A percentile compares a stretch with the other conserved stretches of the same genome.
These are phyloP conservation scores for Zhuqinia jingwanae DNA, from an alignment of 2,888 invertebrate species.

Conservation along the genomic window DNA sequence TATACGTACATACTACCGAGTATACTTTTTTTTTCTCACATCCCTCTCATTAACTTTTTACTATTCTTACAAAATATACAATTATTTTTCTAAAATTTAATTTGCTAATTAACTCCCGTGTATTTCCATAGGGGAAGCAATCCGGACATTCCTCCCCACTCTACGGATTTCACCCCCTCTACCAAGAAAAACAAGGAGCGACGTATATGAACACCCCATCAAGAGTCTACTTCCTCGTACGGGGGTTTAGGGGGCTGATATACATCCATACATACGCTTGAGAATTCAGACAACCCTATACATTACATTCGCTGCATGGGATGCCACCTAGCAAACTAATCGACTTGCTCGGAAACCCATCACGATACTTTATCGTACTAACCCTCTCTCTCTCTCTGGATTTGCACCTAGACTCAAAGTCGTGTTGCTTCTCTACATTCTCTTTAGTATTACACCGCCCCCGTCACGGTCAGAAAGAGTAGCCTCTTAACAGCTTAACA, in stretches of 20 bases:
- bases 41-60: neutral
- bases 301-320: neutral
- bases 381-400: neutral
- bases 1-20: neutral
- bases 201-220: neutral
- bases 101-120: too few species aligned
- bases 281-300: neutral
- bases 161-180: neutral
- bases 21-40: neutral
- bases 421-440: neutral
- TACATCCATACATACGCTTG: neutral
- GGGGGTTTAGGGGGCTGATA: slow-evolving; percentile 57
- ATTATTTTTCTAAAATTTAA: too few species aligned
- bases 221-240: slow-evolving; percentile 63
- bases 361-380: neutral
- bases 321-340: slow-evolving; percentile 52
- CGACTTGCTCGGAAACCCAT: neutral
- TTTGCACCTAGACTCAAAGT: slow-evolving; percentile 4
- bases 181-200: too few species aligned
- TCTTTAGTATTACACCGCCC: slow-evolving; percentile 62
- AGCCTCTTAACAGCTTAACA: slow-evolving; percentile 27
- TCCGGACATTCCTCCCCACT: neutral
- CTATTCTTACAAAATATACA: slow-evolving; percentile 5
- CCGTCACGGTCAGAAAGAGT: slow-evolving; percentile 67
- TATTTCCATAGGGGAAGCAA: neutral